Base-by-base conservation (phyloP, 2,113 vertebrate genomes). In the Ibidorhyncha struthersii region DNA sequence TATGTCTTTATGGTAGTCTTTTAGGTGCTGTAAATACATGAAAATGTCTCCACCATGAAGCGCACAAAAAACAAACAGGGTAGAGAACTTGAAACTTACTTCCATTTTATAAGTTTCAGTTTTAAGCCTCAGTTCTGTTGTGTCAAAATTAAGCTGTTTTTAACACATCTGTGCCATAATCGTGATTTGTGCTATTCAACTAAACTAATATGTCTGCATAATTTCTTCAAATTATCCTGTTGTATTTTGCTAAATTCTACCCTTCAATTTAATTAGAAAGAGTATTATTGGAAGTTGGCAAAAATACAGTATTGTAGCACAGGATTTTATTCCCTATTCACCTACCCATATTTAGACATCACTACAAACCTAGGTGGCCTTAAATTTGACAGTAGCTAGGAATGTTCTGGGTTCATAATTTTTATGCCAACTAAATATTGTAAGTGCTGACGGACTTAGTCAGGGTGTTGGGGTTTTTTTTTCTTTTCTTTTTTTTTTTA, bases 81-180 rank as follows among this genome's bases (percentile, higher is more conserved):
- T 71, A 61, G 61, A 90, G 56, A 84, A 87, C 20, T 69, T 74
- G 56, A 82, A 82, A 63, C 8, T 58, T 36, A 52, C 2, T 89
- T 89, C 23, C 5, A 7, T 84, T 89, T 76, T 29, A 29, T 73
- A 53, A 73, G 40, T 82, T 89, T 76, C 69, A 65, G 10, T 86
- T 47, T 72, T 74, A 86, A 89, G 53, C 50, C 21, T 82, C 40
- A 30, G 45, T 34, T 90, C 20, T 69, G 8, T 55, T 67, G 21
- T 89, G 43, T 79, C 32, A 56, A 85, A 94, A 72, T 71, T 56
- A 62, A 89, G 36, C 50, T 88, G 23, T 9, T 77, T 74, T 74
- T 86, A 84, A 74, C 59, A 38, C 9, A 19, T 34, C 61, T 2
- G 3, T 91, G 87, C 56, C 23, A 18, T 70, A 59, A 34, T 61